Conservation (phyloP, 2,888 invertebrate species). For the Drosophila meridiana region DNA sequence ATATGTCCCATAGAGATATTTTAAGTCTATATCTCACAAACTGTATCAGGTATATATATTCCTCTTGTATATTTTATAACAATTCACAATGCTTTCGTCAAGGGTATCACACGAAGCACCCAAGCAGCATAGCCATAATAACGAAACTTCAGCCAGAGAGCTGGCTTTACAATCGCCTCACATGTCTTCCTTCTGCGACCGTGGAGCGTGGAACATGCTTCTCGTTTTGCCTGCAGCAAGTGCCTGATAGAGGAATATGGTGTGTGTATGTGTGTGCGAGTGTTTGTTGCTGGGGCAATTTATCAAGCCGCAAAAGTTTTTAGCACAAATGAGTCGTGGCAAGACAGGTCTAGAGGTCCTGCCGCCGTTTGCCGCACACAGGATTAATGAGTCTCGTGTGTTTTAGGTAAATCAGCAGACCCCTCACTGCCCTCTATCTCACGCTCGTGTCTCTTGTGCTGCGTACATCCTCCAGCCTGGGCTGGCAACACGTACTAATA, state of each 20-base stretch:
- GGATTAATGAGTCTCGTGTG: constrained; percentile 83
- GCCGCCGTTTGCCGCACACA: constrained; percentile 51
- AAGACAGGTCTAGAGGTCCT: constrained; percentile 52
- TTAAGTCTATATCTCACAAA: no score
- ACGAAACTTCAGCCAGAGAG: constrained; percentile 23
- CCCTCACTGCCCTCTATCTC: neutral
- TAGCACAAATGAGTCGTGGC: constrained; percentile 79
- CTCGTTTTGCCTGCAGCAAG: constrained; percentile 39
- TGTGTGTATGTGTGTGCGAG: constrained; percentile 28
- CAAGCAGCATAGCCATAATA: constrained; percentile 29
- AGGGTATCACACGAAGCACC: neutral
- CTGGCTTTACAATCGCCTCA: constrained; percentile 40
- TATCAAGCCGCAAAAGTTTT: constrained; percentile 77
- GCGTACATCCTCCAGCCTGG: constrained; percentile 56
- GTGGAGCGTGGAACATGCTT: constrained; percentile 16
- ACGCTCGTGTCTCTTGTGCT: neutral
- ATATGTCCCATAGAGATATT: no score
- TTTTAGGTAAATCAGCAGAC: constrained; percentile 46
- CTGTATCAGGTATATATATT: no score
- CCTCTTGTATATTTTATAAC: neutral
- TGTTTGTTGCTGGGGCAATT: constrained; percentile 60
- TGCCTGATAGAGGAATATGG: neutral
- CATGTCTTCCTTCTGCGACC: constrained; percentile 24
- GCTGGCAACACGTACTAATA: constrained; percentile 81
- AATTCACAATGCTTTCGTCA: no score